Conservation (phyloP, 2,797 vertebrate genomes). For the Pachyuromys duprasi region DNA sequence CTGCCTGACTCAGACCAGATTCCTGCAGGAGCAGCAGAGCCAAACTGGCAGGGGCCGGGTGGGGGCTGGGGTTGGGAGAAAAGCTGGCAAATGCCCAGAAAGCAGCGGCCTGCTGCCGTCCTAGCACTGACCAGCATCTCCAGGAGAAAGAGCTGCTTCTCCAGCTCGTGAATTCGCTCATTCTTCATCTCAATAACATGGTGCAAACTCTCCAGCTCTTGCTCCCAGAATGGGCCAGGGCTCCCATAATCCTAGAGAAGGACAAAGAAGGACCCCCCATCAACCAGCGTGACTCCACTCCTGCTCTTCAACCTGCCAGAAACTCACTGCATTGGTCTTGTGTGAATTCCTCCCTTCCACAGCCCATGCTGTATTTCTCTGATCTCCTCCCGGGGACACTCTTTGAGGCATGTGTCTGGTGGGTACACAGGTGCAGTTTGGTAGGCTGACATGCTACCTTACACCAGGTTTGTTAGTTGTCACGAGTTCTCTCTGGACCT, state of each 20-base stretch:
- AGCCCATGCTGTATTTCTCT: neutral
- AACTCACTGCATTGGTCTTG: neutral
- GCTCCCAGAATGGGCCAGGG: slow-evolving; percentile 96
- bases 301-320: neutral
- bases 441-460: neutral
- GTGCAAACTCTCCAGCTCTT: slow-evolving; percentile 95
- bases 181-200: slow-evolving; percentile 98
- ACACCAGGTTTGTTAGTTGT: neutral
- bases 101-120: neutral
- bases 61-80: too few relatives aligned
- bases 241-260: slow-evolving; percentile 92
- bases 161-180: slow-evolving; percentile 91
- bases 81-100: neutral
- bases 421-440: neutral
- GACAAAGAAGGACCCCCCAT: neutral
- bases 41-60: neutral
- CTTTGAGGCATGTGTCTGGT: neutral
- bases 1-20: neutral
- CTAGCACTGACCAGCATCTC: slow-evolving; percentile 89
- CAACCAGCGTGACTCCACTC: neutral
- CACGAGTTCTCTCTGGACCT: neutral
- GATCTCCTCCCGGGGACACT: neutral
- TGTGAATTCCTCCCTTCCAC: neutral
- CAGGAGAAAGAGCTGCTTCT: slow-evolving; percentile 91
- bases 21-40: neutral